phyloP scores from a whole-genome alignment of 37 sponge, comb jelly and placozoan genomes.

The Tethya wilhelma region DNA sequence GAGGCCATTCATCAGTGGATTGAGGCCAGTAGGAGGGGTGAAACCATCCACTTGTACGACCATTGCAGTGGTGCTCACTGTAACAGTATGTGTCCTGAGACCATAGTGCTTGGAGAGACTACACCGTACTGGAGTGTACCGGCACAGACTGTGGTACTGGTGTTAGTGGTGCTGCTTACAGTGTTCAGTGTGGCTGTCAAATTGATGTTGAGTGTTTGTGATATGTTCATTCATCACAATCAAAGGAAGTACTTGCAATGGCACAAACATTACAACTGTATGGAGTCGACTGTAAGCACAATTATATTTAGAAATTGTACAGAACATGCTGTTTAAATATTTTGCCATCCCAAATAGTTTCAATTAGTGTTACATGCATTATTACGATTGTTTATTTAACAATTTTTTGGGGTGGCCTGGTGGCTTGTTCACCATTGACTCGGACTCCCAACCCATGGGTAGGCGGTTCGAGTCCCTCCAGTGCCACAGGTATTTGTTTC shows the following conservation, averaged over 20 bases:
- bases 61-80: slow-evolving; percentile 62
- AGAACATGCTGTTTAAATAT: not conserved
- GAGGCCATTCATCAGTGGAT: not conserved
- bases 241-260: too few species aligned
- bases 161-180: not conserved
- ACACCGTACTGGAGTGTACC: not conserved
- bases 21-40: not conserved
- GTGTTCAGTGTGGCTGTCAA: not conserved
- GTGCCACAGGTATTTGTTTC: too few species aligned
- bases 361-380: too few species aligned
- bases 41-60: slow-evolving; percentile 41
- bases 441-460: too few species aligned
- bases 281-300: not conserved
- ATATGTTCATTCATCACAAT: too few species aligned
- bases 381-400: too few species aligned
- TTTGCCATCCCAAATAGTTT: too few species aligned
- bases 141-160: not conserved
- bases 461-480: too few species aligned
- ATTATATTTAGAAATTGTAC: not conserved
- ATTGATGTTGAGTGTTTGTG: not conserved
- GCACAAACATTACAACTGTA: too few species aligned
- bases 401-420: too few species aligned
- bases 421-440: too few species aligned
- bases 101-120: slow-evolving; percentile 12
- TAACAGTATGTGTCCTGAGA: slow-evolving; percentile 68